Percentiles rank a stretch among this genome's conserved stretches.
Conservation (phyloP, 2,888 invertebrate species). For the Spilosoma lubricipeda region DNA sequence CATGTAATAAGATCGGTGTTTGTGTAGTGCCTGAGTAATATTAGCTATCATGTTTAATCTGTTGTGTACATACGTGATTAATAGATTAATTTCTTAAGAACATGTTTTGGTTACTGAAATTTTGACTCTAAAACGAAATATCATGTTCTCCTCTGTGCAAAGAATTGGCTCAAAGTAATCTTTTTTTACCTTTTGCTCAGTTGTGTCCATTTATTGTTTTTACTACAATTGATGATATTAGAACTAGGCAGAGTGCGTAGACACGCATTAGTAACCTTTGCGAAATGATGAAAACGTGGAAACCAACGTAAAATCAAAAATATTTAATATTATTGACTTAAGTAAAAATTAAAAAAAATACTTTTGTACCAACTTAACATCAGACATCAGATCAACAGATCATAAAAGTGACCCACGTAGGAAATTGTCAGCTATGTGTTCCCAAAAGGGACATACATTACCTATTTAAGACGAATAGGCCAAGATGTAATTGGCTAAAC, state of each 20-base stretch:
- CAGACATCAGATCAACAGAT: no score
- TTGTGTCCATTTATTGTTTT: not conserved
- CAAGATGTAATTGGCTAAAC: not conserved
- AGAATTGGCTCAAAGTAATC: not conserved
- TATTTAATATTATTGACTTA: no score
- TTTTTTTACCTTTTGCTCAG: no score
- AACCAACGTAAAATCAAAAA: no score
- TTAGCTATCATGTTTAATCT: slow-evolving; percentile 55
- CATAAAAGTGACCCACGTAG: no score
- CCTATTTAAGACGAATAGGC: not conserved
- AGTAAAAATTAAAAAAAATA: no score
- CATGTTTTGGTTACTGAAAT: slow-evolving; percentile 1
- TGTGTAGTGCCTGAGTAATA: slow-evolving; percentile 39
- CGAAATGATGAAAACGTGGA: no score
- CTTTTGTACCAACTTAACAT: no score
- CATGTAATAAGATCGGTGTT: slow-evolving; percentile 45
- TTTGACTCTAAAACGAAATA: not conserved
- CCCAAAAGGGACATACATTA: not conserved
- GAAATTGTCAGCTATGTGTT: no score
- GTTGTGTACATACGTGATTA: slow-evolving; percentile 49
- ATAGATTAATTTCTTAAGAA: slow-evolving; percentile 37
- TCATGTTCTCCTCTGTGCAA: not conserved
- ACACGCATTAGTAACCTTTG: not conserved
- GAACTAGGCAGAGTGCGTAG: not conserved
- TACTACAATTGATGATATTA: not conserved